A percentile compares a stretch with the other conserved stretches of the same genome.
Evolutionary conservation across 2,797 vertebrate species (phyloP).

Genomic region (Melanotaenia maccullochi): DNA sequence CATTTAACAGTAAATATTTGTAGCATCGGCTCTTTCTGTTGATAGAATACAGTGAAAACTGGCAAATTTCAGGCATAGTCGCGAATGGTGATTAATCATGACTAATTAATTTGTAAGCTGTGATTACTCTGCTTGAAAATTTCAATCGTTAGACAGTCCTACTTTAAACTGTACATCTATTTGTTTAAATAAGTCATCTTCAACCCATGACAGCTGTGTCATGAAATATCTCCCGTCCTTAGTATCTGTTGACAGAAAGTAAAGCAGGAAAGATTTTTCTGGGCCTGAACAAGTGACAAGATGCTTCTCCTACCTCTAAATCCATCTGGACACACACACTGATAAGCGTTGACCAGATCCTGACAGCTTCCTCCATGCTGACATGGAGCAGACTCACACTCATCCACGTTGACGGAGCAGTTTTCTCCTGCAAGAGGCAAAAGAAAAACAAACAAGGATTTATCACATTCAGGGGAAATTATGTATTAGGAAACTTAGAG

Average conservation of each 20-base stretch:
- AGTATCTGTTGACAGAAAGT: conserved; percentile 2
- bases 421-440: conserved; percentile 82
- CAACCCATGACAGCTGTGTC: too few relatives aligned
- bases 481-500: not conserved
- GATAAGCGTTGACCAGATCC: conserved; percentile 87
- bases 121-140: too few relatives aligned
- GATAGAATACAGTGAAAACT: too few relatives aligned
- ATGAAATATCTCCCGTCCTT: too few relatives aligned
- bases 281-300: conserved; percentile 30
- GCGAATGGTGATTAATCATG: too few relatives aligned
- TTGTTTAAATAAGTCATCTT: too few relatives aligned
- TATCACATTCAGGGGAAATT: not conserved
- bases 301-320: conserved; percentile 86
- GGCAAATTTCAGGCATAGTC: too few relatives aligned
- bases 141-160: too few relatives aligned
- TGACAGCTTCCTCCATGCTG: conserved; percentile 86
- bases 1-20: too few relatives aligned
- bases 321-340: conserved; percentile 86
- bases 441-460: not conserved
- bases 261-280: conserved; percentile 10
- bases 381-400: conserved; percentile 89
- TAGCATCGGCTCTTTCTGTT: too few relatives aligned
- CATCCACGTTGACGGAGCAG: conserved; percentile 88
- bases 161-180: too few relatives aligned
- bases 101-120: too few relatives aligned